Percentiles rank a stretch among this genome's conserved stretches.
Evolutionary conservation across 1,140 invertebrate genomes (phyloP).

Genomic region (Contarinia nasturtii): DNA sequence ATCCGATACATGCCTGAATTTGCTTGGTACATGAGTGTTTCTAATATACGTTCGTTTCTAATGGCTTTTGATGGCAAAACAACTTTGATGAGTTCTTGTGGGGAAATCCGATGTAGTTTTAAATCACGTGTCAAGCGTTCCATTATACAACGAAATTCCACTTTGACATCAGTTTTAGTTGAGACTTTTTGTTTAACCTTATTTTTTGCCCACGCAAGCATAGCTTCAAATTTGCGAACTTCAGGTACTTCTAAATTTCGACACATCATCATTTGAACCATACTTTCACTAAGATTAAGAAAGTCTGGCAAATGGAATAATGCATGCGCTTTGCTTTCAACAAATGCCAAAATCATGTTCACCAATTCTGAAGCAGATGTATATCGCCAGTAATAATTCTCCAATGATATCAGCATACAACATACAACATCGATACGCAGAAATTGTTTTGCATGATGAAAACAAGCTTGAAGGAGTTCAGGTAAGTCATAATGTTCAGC

Average conservation of each 20-base stretch:
- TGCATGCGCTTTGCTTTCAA: conserved; percentile 65
- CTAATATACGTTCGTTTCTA: conserved; percentile 78
- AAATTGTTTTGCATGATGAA: conserved; percentile 88
- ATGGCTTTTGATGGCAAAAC: conserved; percentile 84
- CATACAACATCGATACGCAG: conserved; percentile 80
- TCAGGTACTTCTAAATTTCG: conserved; percentile 69
- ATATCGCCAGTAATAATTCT: conserved; percentile 91
- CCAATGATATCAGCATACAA: conserved; percentile 76
- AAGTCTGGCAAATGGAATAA: conserved; percentile 71
- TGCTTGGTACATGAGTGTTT: conserved; percentile 83
- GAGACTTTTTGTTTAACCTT: conserved; percentile 54
- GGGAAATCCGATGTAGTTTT: conserved; percentile 77
- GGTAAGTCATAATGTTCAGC: conserved; percentile 88
- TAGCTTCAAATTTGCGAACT: conserved; percentile 84
- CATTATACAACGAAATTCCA: conserved; percentile 84
- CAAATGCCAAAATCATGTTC: conserved; percentile 83
- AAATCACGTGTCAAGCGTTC: conserved; percentile 72
- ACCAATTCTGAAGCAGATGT: conserved; percentile 82
- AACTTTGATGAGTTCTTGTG: conserved; percentile 81
- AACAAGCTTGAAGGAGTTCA: conserved; percentile 80
- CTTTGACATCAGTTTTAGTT: conserved; percentile 60
- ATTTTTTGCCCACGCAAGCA: conserved; percentile 73
- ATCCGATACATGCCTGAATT: conserved; percentile 84
- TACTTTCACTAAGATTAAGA: conserved; percentile 72
- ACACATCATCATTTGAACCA: conserved; percentile 90